Evolutionary conservation across 2,797 vertebrate genomes (phyloP), one percentile per base, ranked within the genome.

Genomic region (Argyrosomus regius): DNA sequence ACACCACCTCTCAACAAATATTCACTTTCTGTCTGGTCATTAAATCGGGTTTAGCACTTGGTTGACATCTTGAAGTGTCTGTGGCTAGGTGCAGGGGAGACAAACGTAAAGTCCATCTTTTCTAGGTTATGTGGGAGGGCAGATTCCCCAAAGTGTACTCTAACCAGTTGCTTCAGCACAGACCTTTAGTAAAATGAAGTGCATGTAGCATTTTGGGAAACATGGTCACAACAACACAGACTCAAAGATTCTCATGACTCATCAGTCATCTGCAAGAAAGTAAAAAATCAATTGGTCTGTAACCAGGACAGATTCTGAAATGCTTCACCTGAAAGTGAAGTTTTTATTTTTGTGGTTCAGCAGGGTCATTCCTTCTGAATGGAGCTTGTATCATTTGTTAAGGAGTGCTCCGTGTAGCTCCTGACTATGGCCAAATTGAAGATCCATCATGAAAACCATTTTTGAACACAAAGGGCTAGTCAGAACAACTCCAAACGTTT

Each of bases 41-140:
- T 77, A 71, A 80, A 77, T 65, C 17, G 54, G 24, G 7, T 72
- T 74, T 82, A 57, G 77, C 20, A 10, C 63, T 49, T 35, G 26
- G 54, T n/a, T 72, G 72, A 68, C 22, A 77, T 71, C 53, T 31
- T 66, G 26, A 62, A 59, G 50, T 13, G 54, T 82, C 31, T 77
- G 67, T 20, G 10, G 20, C 28, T 11, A 16, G 45, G 46, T 48
- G 24, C 13, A 17, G 16, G 8, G 18, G 16, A 58, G 35, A 54
- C 22, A 22, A 22, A 31, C 5, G 0, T 31, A 39, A 66, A 73
- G 22, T 49, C 14, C 0, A 9, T 50, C 35, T 67, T 62, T 18
- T 62, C 8, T 49, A 66, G 13, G 45, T 58, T 28, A 26, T 77
- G 39, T 53, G 10, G n/a, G 46, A 61, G 10, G 0, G 2, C 12